Evolutionary conservation across 2,113 vertebrate genomes (phyloP).

Genomic region (Coregonus clupeaformis): DNA sequence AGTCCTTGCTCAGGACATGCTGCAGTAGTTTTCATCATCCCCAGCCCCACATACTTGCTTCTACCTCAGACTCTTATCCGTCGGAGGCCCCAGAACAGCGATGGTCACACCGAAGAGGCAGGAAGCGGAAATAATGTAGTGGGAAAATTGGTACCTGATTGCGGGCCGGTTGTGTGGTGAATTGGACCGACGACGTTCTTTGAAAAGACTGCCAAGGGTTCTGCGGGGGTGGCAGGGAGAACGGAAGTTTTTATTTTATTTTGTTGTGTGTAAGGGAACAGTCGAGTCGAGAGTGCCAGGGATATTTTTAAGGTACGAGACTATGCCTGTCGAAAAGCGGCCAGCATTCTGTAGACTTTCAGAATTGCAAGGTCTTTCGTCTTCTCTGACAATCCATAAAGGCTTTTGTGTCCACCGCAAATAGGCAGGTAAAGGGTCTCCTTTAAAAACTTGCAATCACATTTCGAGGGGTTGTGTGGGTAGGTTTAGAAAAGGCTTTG

Average conservation of each 20-base stretch:
- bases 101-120: conserved; percentile 4
- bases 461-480: too few relatives aligned
- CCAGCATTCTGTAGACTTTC: too few relatives aligned
- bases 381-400: too few relatives aligned
- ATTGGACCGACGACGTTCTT: conserved; percentile 44
- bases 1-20: neutral
- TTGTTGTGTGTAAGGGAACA: conserved; percentile 28
- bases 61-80: conserved; percentile 5
- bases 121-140: conserved; percentile 51
- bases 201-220: conserved; percentile 30
- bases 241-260: conserved; percentile 30
- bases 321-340: too few relatives aligned
- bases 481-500: neutral
- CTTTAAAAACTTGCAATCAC: too few relatives aligned
- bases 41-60: neutral
- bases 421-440: too few relatives aligned
- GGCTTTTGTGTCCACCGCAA: too few relatives aligned
- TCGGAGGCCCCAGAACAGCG: neutral
- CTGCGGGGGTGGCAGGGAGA: conserved; percentile 40
- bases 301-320: neutral
- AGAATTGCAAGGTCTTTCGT: too few relatives aligned
- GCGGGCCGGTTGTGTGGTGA: conserved; percentile 32
- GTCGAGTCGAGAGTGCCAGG: neutral
- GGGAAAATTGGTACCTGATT: conserved; percentile 56
- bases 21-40: neutral